These are phyloP conservation scores for Mylabris sibirica DNA, from an alignment of 2,888 invertebrate genomes.

Conservation along the genomic window DNA sequence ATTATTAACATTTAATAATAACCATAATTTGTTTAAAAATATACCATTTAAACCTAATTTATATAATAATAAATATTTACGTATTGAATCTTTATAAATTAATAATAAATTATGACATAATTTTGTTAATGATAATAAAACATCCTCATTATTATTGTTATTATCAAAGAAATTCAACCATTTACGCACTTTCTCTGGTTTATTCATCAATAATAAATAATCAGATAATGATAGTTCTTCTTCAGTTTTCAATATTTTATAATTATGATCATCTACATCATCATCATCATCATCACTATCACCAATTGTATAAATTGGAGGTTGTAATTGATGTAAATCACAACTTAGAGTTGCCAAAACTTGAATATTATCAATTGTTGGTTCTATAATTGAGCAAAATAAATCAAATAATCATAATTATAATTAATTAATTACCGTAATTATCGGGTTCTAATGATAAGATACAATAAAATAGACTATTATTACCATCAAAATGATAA, in stretches of 20 bases:
- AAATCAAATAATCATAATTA: background rate
- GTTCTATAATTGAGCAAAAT: constrained; percentile 57
- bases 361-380: constrained; percentile 65
- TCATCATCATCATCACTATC: constrained; percentile 63
- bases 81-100: constrained; percentile 81
- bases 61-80: constrained; percentile 76
- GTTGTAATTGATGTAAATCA: constrained; percentile 56
- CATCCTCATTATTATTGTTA: constrained; percentile 53
- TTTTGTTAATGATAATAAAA: constrained; percentile 58
- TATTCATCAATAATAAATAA: constrained; percentile 56
- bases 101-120: constrained; percentile 86
- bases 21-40: constrained; percentile 58
- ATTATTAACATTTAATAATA: constrained; percentile 45
- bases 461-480: constrained; percentile 72
- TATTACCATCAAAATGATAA: constrained; percentile 61
- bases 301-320: constrained; percentile 57
- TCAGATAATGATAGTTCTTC: constrained; percentile 55
- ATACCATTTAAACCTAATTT: constrained; percentile 57
- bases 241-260: constrained; percentile 62
- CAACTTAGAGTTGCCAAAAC: constrained; percentile 64
- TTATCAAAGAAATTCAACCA: constrained; percentile 64
- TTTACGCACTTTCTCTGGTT: constrained; percentile 58
- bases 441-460: constrained; percentile 71
- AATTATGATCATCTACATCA: constrained; percentile 67
- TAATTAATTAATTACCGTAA: constrained; percentile 65